phyloP scores from a whole-genome alignment of 2,888 invertebrate genomes.

The Spatulosminthurus flaviceps region DNA sequence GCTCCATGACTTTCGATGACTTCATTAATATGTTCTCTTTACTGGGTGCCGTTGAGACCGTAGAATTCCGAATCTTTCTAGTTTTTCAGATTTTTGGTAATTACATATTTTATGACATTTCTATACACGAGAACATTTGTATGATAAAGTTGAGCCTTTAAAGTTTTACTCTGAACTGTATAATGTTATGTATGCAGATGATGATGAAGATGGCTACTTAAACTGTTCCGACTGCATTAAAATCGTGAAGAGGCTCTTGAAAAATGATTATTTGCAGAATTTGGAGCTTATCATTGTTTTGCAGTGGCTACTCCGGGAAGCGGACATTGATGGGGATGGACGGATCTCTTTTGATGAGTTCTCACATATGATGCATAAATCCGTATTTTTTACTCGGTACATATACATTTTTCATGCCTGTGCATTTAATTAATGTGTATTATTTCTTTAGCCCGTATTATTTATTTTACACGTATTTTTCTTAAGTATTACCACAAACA shows the following conservation, averaged over 20 bases:
- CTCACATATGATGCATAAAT: constrained; percentile 39
- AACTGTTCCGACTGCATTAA: constrained; percentile 35
- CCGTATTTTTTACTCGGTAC: constrained; percentile 16
- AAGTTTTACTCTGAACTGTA: no score
- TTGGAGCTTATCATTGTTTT: constrained; percentile 27
- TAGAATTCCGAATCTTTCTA: constrained; percentile 24
- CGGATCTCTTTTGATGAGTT: constrained; percentile 36
- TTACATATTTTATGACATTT: no score
- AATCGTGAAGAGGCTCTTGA: constrained; percentile 18
- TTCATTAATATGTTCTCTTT: constrained; percentile 37
- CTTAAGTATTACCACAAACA: no score
- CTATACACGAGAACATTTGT: no score
- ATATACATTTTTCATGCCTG: no score
- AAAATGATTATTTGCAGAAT: constrained; percentile 35
- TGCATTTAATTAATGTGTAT: no score
- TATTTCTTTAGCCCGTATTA: no score
- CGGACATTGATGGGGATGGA: constrained; percentile 37
- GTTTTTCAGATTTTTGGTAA: constrained; percentile 35
- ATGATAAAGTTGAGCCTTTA: no score
- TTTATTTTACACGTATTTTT: no score
- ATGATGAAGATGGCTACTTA: constrained; percentile 39
- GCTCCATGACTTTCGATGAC: constrained; percentile 35
- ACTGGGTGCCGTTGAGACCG: not conserved
- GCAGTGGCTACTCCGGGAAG: constrained; percentile 27
- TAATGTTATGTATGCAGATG: constrained; percentile 1